A percentile compares a stretch with the other conserved stretches of the same genome.
These are phyloP conservation scores for Stichodactyla helianthus DNA, from an alignment of 64 coral and sea anemone genomes.

Conservation along the genomic window DNA sequence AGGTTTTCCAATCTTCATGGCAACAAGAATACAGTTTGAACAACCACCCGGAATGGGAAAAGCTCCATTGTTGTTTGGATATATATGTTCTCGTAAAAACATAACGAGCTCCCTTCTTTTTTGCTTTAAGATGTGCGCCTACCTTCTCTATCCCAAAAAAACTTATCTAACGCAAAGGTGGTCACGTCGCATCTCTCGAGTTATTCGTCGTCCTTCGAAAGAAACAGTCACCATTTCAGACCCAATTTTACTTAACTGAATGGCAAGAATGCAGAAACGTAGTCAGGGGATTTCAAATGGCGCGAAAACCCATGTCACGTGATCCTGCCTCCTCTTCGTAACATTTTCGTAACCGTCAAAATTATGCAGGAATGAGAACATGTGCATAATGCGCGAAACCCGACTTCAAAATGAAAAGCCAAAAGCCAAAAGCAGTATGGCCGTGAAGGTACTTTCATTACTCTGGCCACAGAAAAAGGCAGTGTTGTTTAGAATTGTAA, in stretches of 20 bases:
- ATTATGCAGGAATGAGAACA: no score
- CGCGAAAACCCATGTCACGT: no score
- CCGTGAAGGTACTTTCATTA: no score
- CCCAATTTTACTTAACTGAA: neutral
- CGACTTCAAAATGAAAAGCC: no score
- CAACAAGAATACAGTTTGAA: neutral
- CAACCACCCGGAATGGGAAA: neutral
- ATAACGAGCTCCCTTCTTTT: neutral
- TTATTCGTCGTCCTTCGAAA: conserved; percentile 1
- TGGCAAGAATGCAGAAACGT: neutral
- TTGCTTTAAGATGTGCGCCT: neutral
- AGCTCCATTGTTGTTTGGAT: neutral
- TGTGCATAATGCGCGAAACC: no score
- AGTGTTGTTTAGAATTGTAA: no score
- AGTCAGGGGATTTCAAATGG: no score
- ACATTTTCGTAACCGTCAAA: no score
- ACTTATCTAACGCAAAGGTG: neutral
- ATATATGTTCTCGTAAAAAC: neutral
- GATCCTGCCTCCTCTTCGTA: no score
- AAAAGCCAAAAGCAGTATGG: no score
- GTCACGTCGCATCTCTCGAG: neutral
- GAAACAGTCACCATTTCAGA: neutral
- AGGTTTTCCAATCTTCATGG: no score
- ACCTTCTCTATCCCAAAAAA: neutral
- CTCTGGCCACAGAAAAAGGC: no score